A percentile compares a stretch with the other conserved stretches of the same genome.
Conservation (phyloP, 92 coral and sea anemone genomes). For the Actinernus sp. region DNA sequence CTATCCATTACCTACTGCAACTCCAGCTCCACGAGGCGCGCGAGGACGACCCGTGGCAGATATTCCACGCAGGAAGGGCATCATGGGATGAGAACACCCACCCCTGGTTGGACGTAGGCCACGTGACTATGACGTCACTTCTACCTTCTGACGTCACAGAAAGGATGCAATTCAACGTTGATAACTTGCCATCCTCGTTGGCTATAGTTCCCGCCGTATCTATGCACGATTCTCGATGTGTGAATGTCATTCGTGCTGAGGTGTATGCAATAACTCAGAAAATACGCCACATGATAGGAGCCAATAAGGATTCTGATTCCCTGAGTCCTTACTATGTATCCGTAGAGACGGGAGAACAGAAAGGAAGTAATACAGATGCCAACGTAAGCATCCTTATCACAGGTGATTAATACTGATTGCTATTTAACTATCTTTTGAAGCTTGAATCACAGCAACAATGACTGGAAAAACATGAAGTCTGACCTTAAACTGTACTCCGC, state of each 20-base stretch:
- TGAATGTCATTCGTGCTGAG: slow-evolving; percentile 57
- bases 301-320: too few species aligned
- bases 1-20: slow-evolving; percentile 76
- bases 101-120: slow-evolving; percentile 94
- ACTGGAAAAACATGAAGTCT: too few species aligned
- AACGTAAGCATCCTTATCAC: background rate
- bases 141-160: slow-evolving; percentile 78
- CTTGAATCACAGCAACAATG: too few species aligned
- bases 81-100: slow-evolving; percentile 81
- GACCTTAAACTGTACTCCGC: too few species aligned
- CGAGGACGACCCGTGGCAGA: slow-evolving; percentile 65
- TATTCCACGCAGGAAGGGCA: slow-evolving; percentile 58
- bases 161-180: slow-evolving; percentile 52
- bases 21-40: slow-evolving; percentile 74
- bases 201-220: slow-evolving; percentile 68
- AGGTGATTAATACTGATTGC: background rate
- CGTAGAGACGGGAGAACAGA: background rate
- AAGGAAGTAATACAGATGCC: background rate
- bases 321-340: background rate
- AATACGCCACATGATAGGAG: slow-evolving; percentile 19
- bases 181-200: slow-evolving; percentile 59
- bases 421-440: background rate
- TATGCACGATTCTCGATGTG: slow-evolving; percentile 73
- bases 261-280: slow-evolving; percentile 61
- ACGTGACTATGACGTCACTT: slow-evolving; percentile 70